Evolutionary conservation across 2,113 vertebrate genomes (phyloP).

Genomic region (Salminus brasiliensis): DNA sequence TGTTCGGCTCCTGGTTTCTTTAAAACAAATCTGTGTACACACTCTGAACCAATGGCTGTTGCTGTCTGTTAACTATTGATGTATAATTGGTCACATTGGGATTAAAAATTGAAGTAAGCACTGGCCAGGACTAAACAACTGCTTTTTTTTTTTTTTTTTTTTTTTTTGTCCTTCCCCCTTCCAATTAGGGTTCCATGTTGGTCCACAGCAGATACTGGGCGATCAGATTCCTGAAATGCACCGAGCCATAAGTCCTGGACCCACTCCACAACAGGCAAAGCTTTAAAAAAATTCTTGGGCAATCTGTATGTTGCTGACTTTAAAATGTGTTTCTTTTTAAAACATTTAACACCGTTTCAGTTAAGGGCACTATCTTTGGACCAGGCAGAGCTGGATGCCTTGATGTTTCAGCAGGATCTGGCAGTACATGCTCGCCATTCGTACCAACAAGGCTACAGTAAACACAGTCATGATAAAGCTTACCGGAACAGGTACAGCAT

Average conservation of each 20-base stretch:
- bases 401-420: conserved; percentile 87
- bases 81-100: no score
- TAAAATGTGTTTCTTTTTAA: not conserved
- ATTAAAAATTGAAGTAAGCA: no score
- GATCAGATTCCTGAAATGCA: conserved; percentile 87
- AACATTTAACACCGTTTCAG: conserved; percentile 60
- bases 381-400: conserved; percentile 86
- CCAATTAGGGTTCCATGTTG: conserved; percentile 80
- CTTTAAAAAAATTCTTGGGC: not conserved
- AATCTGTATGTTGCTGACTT: no score
- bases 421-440: conserved; percentile 82
- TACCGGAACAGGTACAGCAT: conserved; percentile 84
- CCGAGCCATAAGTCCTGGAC: conserved; percentile 84
- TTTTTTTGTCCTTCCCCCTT: not conserved
- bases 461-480: conserved; percentile 82
- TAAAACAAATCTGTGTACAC: no score
- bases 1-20: no score
- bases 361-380: conserved; percentile 82
- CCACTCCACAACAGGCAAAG: conserved; percentile 65
- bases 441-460: conserved; percentile 86
- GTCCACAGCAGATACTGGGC: conserved; percentile 81
- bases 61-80: no score
- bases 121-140: no score
- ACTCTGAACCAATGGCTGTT: no score
- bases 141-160: not conserved